Evolutionary conservation across 2,888 invertebrate species (phyloP).

Genomic region (Lycia hirtaria): DNA sequence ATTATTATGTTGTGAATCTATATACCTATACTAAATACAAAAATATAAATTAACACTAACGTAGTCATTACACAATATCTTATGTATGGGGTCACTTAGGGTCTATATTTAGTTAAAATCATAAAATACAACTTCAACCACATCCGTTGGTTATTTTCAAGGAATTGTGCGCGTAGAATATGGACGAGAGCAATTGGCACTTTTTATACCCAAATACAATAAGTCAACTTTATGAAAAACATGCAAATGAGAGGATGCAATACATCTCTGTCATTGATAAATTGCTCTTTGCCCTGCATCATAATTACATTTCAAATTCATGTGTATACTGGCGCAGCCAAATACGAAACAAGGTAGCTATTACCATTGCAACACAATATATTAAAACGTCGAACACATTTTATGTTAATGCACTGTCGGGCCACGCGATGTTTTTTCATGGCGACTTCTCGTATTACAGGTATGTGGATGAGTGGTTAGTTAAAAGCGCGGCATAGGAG

Average conservation of each 20-base stretch:
- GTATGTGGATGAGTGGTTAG: constrained; percentile 58
- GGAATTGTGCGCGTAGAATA: no score
- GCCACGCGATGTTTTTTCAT: constrained; percentile 46
- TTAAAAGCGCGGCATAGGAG: constrained; percentile 59
- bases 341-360: constrained; percentile 33
- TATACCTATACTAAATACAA: no score
- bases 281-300: constrained; percentile 10
- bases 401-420: constrained; percentile 39
- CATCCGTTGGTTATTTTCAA: no score
- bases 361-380: constrained; percentile 35
- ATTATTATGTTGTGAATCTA: no score
- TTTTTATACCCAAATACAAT: no score
- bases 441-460: constrained; percentile 67
- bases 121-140: no score
- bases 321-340: constrained; percentile 25
- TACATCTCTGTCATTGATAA: constrained; percentile 17
- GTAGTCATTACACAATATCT: no score
- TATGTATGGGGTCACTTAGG: no score
- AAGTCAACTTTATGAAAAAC: neutral
- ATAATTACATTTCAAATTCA: constrained; percentile 3
- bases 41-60: no score
- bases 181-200: no score
- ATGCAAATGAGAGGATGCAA: constrained; percentile 5
- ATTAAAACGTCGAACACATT: constrained; percentile 36
- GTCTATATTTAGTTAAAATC: no score